These are phyloP conservation scores for Cyprinella venusta DNA, from an alignment of 2,797 vertebrate genomes.

Conservation along the genomic window DNA sequence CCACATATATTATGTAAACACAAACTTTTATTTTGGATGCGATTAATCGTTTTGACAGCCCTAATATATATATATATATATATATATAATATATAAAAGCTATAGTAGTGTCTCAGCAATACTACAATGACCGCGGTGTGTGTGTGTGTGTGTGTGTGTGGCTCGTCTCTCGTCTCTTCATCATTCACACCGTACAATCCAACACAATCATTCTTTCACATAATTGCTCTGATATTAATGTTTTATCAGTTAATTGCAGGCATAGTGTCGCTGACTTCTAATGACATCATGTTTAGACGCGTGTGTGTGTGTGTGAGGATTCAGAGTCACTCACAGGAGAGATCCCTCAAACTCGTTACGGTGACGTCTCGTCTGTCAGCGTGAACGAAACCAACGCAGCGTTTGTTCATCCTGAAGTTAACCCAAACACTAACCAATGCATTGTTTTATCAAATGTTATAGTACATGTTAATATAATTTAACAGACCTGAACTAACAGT, in stretches of 20 bases:
- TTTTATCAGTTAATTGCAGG: slow-evolving; percentile 40
- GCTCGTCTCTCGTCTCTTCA: background rate
- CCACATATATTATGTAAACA: no score
- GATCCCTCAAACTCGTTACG: no score
- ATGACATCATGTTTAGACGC: slow-evolving; percentile 32
- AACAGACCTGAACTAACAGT: no score
- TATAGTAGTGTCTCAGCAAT: background rate
- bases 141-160: no score
- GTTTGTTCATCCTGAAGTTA: no score
- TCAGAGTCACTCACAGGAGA: background rate
- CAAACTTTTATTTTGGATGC: no score
- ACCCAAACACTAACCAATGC: background rate
- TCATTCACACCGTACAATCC: background rate
- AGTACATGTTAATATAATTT: no score
- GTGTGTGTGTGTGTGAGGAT: background rate
- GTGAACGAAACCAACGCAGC: no score
- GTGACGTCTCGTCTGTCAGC: no score
- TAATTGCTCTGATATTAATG: slow-evolving; percentile 29
- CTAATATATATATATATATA: background rate
- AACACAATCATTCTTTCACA: no score
- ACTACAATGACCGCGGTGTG: background rate
- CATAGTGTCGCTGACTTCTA: background rate
- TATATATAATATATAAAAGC: no score
- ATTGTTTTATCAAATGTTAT: background rate
- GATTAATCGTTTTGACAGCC: no score